Conservation (phyloP, 2,113 vertebrate species). For the Thamnophis sirtalis region DNA sequence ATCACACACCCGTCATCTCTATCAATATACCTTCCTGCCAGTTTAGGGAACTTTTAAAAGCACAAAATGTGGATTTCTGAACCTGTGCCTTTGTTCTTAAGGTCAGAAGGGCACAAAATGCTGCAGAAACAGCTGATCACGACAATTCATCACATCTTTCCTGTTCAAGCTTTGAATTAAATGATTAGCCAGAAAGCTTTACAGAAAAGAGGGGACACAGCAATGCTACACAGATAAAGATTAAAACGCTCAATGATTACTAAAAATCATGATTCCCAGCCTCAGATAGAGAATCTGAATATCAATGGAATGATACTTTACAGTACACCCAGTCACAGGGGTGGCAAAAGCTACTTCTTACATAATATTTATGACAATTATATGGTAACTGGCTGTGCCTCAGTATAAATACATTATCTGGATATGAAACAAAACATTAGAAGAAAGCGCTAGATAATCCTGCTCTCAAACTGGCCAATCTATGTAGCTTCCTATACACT, state of each 20-base stretch:
- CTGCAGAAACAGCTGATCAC: background rate
- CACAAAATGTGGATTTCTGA: background rate
- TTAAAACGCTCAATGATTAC: conserved; percentile 28
- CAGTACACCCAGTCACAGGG: conserved; percentile 34
- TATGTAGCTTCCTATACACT: conserved; percentile 24
- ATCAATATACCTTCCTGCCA: background rate
- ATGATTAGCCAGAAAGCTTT: conserved; percentile 14
- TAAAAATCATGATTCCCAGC: conserved; percentile 45
- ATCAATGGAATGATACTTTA: conserved; percentile 39
- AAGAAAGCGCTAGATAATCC: conserved; percentile 33
- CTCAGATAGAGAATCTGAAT: conserved; percentile 43
- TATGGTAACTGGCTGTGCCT: conserved; percentile 27
- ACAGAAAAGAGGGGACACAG: background rate
- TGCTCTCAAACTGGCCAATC: conserved; percentile 13
- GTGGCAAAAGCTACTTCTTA: conserved; percentile 28
- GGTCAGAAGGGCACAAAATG: background rate
- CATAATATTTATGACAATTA: conserved; percentile 34
- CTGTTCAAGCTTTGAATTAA: rapidly evolving
- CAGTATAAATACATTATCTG: conserved; percentile 35
- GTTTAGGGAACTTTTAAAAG: rapidly evolving
- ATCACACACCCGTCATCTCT: background rate
- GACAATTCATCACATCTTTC: background rate
- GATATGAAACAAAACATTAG: conserved; percentile 42
- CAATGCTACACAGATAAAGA: conserved; percentile 9
- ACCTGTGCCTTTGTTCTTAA: background rate